Evolutionary conservation across 1,140 invertebrate species (phyloP).

Genomic region (Papilio polyxenes): DNA sequence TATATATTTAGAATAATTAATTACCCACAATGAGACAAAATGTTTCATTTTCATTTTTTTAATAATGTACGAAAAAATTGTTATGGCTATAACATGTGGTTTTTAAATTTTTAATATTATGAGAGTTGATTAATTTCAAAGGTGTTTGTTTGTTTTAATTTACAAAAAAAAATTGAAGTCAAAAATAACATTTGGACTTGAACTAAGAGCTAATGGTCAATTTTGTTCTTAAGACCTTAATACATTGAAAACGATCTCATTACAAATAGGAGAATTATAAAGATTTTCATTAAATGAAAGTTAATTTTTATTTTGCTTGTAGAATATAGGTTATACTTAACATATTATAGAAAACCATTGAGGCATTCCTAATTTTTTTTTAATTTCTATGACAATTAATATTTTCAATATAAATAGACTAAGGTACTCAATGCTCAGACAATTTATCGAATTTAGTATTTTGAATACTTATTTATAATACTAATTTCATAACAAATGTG

Average conservation of each 20-base stretch:
- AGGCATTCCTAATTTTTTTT: background rate
- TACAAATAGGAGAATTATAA: background rate
- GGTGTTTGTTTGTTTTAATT: background rate
- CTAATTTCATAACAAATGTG: background rate
- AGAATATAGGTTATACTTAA: background rate
- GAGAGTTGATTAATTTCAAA: background rate
- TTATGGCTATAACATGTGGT: no score
- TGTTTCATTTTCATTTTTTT: no score
- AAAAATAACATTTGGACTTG: background rate
- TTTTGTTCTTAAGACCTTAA: background rate
- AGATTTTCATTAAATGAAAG: background rate
- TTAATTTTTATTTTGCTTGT: background rate
- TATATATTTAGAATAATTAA: background rate
- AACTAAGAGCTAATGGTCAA: background rate
- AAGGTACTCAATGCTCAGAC: background rate
- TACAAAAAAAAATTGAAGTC: no score
- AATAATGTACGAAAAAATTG: no score
- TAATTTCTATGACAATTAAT: background rate
- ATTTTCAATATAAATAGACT: background rate
- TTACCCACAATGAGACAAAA: background rate
- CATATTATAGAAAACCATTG: background rate
- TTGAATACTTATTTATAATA: background rate
- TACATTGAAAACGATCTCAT: conserved; percentile 12
- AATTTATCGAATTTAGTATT: conserved; percentile 5
- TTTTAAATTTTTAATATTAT: no score